Evolutionary conservation across 2,113 vertebrate genomes (phyloP), one percentile per base, ranked within the genome.

Genomic region (Cebidichthys violaceus): DNA sequence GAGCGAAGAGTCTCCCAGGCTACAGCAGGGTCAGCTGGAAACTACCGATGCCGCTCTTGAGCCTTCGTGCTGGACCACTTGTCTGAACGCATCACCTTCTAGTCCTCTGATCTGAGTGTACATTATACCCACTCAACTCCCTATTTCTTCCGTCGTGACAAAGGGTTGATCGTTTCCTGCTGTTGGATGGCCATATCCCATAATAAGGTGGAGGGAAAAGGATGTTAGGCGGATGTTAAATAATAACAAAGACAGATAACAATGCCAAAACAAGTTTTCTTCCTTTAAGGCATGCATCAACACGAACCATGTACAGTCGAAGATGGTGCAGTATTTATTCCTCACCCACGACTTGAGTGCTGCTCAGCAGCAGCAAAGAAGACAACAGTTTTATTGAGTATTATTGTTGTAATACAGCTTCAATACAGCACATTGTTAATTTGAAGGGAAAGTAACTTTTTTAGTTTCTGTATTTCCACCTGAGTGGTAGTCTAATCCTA

Each of bases 61-160:
- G 86, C 64, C 70, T 65, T 55, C 20, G 39, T 64, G 72, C 70
- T 22, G 27, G 60, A 64, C 47, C 75, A 50, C 82, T 83, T 84
- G 89, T 91, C 90, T 86, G 71, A 89, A 80, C 79, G 0, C n/a
- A 93, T 91, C 86, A 89, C 59, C 75, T 59, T 87, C 77, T 31
- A 68, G 62, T 80, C 52, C 31, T 78, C 67, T 55, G 59, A 33
- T 76, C 70, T 14, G 17, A 60, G 17, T 41, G 31, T 0, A 37
- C 18, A 37, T 82, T 82, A 69, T 54, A 71, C 5, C 31, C 62
- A 54, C 37, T 64, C 13, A 24, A 60, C 4, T 29, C 27, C 50
- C 13, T 24, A 14, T 41, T 24, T 76, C 54, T 18, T 13, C 24
- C 4, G n/a, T 8, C 6, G 18, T 59, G 75, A 66, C n/a, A 74